phyloP scores from a whole-genome alignment of 2,888 invertebrate genomes.

The Didymodactylos carnosus region DNA sequence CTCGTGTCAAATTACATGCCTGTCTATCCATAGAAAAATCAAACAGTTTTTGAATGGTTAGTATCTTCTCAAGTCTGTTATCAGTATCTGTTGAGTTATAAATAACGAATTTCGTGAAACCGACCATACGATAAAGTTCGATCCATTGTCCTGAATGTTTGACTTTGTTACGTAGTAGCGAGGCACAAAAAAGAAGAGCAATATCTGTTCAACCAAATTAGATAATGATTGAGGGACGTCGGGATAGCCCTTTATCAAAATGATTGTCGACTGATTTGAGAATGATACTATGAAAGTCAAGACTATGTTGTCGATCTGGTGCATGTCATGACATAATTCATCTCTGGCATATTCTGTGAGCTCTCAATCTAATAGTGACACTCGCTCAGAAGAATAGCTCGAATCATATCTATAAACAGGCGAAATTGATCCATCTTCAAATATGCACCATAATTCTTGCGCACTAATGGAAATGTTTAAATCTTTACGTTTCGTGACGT shows the following conservation, averaged over 20 bases:
- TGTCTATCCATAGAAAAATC: no score
- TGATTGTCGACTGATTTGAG: background rate
- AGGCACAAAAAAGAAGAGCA: background rate
- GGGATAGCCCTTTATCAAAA: background rate
- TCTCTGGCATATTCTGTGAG: background rate
- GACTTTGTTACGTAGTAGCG: background rate
- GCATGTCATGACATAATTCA: background rate
- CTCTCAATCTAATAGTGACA: background rate
- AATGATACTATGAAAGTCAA: background rate
- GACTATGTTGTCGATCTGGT: no score
- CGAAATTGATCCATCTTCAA: background rate
- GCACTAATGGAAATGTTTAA: background rate
- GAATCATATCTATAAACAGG: background rate
- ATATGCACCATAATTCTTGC: background rate
- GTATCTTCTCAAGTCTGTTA: no score
- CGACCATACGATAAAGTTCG: background rate
- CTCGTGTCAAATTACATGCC: no score
- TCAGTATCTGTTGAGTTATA: background rate
- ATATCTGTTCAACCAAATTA: background rate
- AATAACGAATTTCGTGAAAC: background rate
- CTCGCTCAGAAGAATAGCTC: background rate
- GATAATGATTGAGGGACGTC: background rate
- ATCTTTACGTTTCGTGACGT: background rate
- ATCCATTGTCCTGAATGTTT: background rate
- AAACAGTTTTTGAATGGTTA: no score